Conservation (phyloP, 2,888 invertebrate species). For the Arrhopalites spinosus region DNA sequence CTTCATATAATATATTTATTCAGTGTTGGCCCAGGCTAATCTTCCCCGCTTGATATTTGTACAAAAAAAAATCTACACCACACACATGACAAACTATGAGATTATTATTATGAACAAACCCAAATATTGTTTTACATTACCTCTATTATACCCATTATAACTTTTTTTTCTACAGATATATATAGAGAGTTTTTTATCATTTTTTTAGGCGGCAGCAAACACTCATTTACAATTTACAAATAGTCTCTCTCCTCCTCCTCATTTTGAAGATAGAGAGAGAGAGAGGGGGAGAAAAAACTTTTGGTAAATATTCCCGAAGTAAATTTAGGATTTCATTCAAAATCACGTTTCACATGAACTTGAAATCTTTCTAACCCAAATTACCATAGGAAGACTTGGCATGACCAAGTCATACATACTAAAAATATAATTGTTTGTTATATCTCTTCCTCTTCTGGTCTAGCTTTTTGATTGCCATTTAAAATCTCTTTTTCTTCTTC, state of each 20-base stretch:
- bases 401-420: background rate
- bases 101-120: no score
- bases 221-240: slow-evolving; percentile 15
- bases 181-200: background rate
- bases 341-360: slow-evolving; percentile 47
- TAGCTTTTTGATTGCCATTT: no score
- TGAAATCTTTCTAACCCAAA: slow-evolving; percentile 17
- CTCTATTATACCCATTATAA: background rate
- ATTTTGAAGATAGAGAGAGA: no score
- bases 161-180: background rate
- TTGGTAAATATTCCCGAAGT: slow-evolving; percentile 13
- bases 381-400: background rate
- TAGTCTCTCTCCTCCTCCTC: background rate
- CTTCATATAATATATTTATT: no score
- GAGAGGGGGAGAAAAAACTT: background rate
- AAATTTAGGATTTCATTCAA: slow-evolving; percentile 44
- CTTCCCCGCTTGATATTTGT: no score
- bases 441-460: background rate
- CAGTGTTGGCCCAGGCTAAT: no score
- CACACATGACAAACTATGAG: no score
- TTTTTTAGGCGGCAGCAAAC: no score
- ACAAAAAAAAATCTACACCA: no score
- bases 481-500: no score
- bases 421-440: background rate
- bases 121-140: background rate